Conservation (phyloP, 2,888 invertebrate genomes). For the Poecilus cupreus region DNA sequence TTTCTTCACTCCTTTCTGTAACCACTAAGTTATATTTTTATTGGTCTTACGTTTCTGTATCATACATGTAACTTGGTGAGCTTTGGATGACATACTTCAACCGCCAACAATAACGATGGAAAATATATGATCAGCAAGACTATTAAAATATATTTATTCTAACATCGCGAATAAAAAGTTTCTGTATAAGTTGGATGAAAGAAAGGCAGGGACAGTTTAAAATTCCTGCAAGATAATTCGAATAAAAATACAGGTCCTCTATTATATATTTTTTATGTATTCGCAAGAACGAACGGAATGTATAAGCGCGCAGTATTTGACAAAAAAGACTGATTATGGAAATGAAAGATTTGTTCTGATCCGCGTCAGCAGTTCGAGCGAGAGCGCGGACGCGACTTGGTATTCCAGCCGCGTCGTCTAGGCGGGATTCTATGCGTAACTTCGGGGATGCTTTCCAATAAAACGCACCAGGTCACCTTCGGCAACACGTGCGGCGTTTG, state of each 20-base stretch:
- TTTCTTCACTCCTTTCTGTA: too few species aligned
- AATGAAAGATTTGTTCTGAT: slow-evolving; percentile 58
- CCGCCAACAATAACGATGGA: too few species aligned
- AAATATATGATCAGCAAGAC: too few species aligned
- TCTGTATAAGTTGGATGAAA: not conserved
- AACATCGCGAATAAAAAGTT: not conserved
- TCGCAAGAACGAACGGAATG: slow-evolving; percentile 49
- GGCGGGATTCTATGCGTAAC: slow-evolving; percentile 49
- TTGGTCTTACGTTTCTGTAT: too few species aligned
- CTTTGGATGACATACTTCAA: too few species aligned
- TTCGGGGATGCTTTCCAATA: slow-evolving; percentile 55
- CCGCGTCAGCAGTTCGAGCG: slow-evolving; percentile 31
- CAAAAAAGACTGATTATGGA: slow-evolving; percentile 58
- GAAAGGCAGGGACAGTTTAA: slow-evolving; percentile 4
- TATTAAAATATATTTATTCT: not conserved
- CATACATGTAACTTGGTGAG: too few species aligned
- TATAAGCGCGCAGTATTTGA: slow-evolving; percentile 53
- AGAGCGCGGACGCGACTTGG: not conserved
- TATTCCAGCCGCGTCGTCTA: slow-evolving; percentile 40
- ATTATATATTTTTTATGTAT: slow-evolving; percentile 50
- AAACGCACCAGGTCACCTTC: slow-evolving; percentile 57
- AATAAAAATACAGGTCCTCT: slow-evolving; percentile 33
- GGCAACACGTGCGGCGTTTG: slow-evolving; percentile 43
- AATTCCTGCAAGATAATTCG: slow-evolving; percentile 39
- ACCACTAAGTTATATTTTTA: too few species aligned